A percentile compares a stretch with the other conserved stretches of the same genome.
Evolutionary conservation across 2,888 invertebrate species (phyloP).

Genomic region (Horisme vitalbata): DNA sequence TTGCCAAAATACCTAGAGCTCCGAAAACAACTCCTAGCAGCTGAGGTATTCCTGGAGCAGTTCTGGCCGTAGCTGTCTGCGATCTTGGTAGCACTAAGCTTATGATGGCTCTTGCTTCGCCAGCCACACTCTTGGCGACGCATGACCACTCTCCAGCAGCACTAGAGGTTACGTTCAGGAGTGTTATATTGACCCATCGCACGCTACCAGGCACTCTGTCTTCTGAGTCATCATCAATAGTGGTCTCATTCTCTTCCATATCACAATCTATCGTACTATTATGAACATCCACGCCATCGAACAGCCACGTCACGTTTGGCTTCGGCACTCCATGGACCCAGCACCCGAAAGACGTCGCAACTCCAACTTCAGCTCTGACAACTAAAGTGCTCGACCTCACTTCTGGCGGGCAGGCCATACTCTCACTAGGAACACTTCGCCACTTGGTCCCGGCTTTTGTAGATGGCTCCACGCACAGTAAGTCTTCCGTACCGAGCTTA

Average conservation of each 20-base stretch:
- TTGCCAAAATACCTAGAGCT: slow-evolving; percentile 86
- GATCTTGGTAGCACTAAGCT: slow-evolving; percentile 75
- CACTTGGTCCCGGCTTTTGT: slow-evolving; percentile 87
- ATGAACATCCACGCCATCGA: slow-evolving; percentile 85
- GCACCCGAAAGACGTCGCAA: slow-evolving; percentile 92
- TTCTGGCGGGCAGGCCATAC: slow-evolving; percentile 92
- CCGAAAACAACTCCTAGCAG: slow-evolving; percentile 88
- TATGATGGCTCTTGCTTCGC: slow-evolving; percentile 84
- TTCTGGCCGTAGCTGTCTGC: slow-evolving; percentile 91
- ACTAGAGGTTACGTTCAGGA: slow-evolving; percentile 90
- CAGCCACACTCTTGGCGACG: slow-evolving; percentile 87
- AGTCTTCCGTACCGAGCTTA: slow-evolving; percentile 89
- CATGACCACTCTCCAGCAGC: slow-evolving; percentile 95
- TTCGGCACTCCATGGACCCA: slow-evolving; percentile 92
- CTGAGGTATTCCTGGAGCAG: slow-evolving; percentile 88
- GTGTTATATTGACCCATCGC: slow-evolving; percentile 91
- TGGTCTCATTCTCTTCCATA: slow-evolving; percentile 72
- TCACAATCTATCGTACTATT: slow-evolving; percentile 75
- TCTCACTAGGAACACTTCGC: slow-evolving; percentile 88
- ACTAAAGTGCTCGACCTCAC: slow-evolving; percentile 85
- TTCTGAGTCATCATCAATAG: slow-evolving; percentile 67
- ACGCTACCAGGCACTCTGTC: slow-evolving; percentile 77
- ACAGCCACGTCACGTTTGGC: slow-evolving; percentile 91
- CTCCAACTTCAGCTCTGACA: slow-evolving; percentile 89
- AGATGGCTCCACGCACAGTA: slow-evolving; percentile 88